Percentiles rank a stretch among this genome's conserved stretches.
Evolutionary conservation across 2,888 invertebrate species (phyloP).

Genomic region (Balanococcus diminutus): DNA sequence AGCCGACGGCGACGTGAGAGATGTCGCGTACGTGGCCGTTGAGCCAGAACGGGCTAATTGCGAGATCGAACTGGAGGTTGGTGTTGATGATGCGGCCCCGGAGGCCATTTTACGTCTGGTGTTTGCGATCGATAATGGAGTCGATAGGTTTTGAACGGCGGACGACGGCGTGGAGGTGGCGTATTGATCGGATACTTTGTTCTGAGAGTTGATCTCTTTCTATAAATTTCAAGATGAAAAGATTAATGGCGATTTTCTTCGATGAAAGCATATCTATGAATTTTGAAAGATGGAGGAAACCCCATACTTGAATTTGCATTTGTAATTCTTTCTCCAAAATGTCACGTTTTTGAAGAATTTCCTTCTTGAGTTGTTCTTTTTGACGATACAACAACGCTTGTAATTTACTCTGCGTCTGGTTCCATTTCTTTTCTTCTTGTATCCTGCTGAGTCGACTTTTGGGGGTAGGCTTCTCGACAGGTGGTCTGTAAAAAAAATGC

Average conservation of each 20-base stretch:
- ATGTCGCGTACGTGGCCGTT: not conserved
- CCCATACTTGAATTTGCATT: conserved; percentile 76
- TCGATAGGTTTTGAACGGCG: not conserved
- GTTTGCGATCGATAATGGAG: not conserved
- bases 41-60: not conserved
- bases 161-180: not conserved
- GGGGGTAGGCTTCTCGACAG: not conserved
- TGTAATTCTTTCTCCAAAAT: conserved; percentile 87
- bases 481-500: not conserved
- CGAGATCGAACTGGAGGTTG: not conserved
- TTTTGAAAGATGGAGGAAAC: not conserved
- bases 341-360: conserved; percentile 88
- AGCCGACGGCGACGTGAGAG: not conserved
- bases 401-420: conserved; percentile 66
- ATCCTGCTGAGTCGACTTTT: not conserved
- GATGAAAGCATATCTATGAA: no score
- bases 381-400: conserved; percentile 82
- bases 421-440: conserved; percentile 61
- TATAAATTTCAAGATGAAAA: not conserved
- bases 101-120: not conserved
- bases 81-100: not conserved
- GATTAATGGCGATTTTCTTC: not conserved
- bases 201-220: not conserved
- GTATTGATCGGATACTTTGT: not conserved
- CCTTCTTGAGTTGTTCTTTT: conserved; percentile 90